phyloP scores from a whole-genome alignment of 2,797 vertebrate genomes.

The Echiichthys vipera region DNA sequence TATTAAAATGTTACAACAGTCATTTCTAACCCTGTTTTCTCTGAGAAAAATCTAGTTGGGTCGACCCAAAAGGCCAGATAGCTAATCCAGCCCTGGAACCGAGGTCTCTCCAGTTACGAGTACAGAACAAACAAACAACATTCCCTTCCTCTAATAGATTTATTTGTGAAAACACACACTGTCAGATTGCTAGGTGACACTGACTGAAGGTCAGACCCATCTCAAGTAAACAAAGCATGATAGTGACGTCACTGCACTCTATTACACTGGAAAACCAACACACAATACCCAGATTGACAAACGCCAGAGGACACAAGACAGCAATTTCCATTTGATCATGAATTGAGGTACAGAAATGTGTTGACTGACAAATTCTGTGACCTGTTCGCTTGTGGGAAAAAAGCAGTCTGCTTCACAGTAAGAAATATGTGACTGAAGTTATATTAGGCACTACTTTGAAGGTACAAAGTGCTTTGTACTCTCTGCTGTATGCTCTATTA shows the following conservation, averaged over 20 bases:
- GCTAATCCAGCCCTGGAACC: no score
- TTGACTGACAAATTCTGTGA: constrained; percentile 46
- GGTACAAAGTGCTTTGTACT: neutral
- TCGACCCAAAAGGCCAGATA: no score
- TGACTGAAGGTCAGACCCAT: constrained; percentile 31
- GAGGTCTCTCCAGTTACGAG: neutral
- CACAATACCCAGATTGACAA: constrained; percentile 33
- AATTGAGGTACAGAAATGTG: constrained; percentile 41
- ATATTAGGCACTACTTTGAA: neutral
- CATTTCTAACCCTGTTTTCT: no score
- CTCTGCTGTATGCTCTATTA: neutral
- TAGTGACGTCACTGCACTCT: constrained; percentile 29
- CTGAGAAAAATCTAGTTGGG: no score
- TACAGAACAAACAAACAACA: constrained; percentile 26
- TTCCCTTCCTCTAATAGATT: constrained; percentile 13
- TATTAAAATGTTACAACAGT: no score
- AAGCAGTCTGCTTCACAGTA: neutral
- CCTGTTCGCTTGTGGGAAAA: constrained; percentile 34
- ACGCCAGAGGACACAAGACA: constrained; percentile 27
- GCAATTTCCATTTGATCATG: constrained; percentile 43
- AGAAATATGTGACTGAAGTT: constrained; percentile 13
- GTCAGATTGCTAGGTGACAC: constrained; percentile 39
- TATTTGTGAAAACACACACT: constrained; percentile 40
- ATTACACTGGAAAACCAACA: constrained; percentile 38
- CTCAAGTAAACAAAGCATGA: constrained; percentile 37